These are phyloP conservation scores for Pelecanus crispus DNA, from an alignment of 2,113 vertebrate genomes.

Conservation along the genomic window DNA sequence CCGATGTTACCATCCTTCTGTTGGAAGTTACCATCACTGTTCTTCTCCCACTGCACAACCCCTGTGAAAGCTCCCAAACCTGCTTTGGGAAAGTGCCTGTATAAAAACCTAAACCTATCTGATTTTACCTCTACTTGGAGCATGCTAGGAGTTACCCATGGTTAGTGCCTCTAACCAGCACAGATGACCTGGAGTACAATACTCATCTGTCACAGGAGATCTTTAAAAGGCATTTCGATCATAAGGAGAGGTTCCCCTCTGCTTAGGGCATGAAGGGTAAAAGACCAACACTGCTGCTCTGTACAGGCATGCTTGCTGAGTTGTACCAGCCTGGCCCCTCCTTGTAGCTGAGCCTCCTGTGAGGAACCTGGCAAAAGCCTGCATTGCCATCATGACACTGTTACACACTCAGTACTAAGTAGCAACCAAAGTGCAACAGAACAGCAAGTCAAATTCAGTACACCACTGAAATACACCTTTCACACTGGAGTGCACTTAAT, in stretches of 20 bases:
- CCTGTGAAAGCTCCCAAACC: not conserved
- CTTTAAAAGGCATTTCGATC: not conserved
- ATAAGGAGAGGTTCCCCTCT: not conserved
- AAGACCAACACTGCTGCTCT: not conserved
- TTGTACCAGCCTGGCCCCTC: not conserved
- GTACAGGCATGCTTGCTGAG: not conserved
- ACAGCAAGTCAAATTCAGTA: not conserved
- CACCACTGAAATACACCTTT: not conserved
- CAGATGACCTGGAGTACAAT: not conserved
- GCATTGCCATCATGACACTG: fast-evolving
- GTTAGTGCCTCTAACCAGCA: not conserved
- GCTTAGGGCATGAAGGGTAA: not conserved
- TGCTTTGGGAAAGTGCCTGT: not conserved
- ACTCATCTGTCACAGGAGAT: not conserved
- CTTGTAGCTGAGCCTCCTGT: too few species aligned
- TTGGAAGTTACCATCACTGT: too few species aligned
- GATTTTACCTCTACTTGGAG: not conserved
- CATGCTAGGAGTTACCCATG: not conserved
- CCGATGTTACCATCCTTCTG: not conserved
- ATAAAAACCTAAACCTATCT: not conserved
- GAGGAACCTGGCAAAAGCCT: not conserved
- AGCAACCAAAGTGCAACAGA: not conserved
- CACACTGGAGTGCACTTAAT: not conserved
- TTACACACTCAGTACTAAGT: not conserved
- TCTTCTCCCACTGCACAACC: not conserved